These are phyloP conservation scores for Oreochromis niloticus DNA, from an alignment of 2,113 vertebrate genomes.

Conservation along the genomic window DNA sequence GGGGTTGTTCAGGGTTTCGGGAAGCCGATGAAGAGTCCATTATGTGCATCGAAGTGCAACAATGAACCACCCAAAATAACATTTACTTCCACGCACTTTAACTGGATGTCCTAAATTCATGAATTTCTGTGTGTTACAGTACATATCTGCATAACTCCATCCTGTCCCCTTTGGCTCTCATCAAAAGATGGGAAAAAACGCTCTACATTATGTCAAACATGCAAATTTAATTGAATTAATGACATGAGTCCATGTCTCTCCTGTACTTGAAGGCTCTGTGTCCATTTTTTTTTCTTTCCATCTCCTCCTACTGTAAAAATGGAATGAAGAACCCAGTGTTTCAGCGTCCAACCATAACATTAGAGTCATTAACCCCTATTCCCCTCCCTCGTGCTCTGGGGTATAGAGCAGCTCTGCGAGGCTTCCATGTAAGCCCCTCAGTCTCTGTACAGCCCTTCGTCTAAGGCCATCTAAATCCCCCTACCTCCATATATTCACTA, in stretches of 20 bases:
- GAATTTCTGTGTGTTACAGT: slow-evolving; percentile 45
- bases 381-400: slow-evolving; percentile 51
- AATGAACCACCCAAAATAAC: slow-evolving; percentile 80
- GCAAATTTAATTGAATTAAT: slow-evolving; percentile 91
- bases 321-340: slow-evolving; percentile 70
- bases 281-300: slow-evolving; percentile 19
- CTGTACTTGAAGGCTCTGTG: slow-evolving; percentile 77
- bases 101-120: slow-evolving; percentile 75
- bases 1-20: slow-evolving; percentile 50
- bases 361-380: slow-evolving; percentile 57
- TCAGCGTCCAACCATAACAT: slow-evolving; percentile 63
- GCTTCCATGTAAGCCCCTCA: slow-evolving; percentile 52
- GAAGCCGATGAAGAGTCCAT: slow-evolving; percentile 70
- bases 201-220: slow-evolving; percentile 81
- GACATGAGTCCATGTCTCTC: slow-evolving; percentile 73
- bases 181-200: slow-evolving; percentile 66
- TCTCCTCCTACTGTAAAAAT: slow-evolving; percentile 32
- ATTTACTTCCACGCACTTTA: slow-evolving; percentile 74
- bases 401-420: slow-evolving; percentile 44
- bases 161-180: slow-evolving; percentile 51
- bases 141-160: slow-evolving; percentile 59
- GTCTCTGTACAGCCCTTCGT: slow-evolving; percentile 36
- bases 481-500: slow-evolving; percentile 28
- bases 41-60: slow-evolving; percentile 83
- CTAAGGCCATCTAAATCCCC: slow-evolving; percentile 61